Percentiles rank a stretch among this genome's conserved stretches.
phyloP scores from a whole-genome alignment of 2,888 invertebrate genomes.

The Nesidiocoris tenuis region DNA sequence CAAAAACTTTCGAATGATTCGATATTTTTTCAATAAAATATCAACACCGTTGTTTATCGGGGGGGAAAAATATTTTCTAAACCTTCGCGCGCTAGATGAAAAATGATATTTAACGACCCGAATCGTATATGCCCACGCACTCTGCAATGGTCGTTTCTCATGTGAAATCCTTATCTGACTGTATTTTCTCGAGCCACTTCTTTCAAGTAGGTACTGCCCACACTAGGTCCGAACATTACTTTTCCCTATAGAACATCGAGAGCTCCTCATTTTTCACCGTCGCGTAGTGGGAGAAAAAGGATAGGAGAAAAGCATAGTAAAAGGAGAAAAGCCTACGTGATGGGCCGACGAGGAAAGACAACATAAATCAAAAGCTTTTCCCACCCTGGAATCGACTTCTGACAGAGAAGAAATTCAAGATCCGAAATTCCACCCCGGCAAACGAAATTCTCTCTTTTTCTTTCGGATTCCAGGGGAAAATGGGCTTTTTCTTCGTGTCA shows the following conservation, averaged over 20 bases:
- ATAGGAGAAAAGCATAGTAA: too few species aligned
- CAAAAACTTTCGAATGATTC: too few species aligned
- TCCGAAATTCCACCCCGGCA: neutral
- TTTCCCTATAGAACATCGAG: neutral
- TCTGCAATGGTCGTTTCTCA: neutral
- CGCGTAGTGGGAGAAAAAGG: too few species aligned
- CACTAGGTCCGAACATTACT: neutral
- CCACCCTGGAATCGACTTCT: neutral
- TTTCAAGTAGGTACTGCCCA: neutral
- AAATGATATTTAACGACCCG: neutral
- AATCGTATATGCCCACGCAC: neutral
- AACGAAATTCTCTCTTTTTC: neutral
- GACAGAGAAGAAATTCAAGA: neutral
- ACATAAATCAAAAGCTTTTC: neutral
- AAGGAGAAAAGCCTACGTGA: neutral
- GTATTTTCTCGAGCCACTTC: neutral
- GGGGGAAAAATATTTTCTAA: too few species aligned
- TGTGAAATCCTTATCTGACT: neutral
- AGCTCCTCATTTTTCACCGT: neutral
- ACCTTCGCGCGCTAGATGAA: too few species aligned
- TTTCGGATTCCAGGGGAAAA: neutral
- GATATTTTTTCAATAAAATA: too few species aligned
- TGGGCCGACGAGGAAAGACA: neutral
- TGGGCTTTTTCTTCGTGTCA: neutral
- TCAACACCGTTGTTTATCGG: too few species aligned